These are phyloP conservation scores for Augochlora pura DNA, from an alignment of 1,140 invertebrate genomes.

Conservation along the genomic window DNA sequence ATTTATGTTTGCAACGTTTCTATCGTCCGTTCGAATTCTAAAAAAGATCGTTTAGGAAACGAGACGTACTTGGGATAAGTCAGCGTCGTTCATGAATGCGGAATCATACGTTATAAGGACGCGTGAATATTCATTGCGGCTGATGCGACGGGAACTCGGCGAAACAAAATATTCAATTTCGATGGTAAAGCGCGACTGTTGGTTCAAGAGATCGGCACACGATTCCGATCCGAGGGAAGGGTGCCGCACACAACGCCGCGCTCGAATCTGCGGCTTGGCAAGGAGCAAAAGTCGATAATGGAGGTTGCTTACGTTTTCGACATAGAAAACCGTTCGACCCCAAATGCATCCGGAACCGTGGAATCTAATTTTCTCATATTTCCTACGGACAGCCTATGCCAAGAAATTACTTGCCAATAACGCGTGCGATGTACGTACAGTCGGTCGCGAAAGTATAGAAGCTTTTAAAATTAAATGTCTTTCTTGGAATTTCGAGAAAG, in stretches of 20 bases:
- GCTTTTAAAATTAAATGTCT: neutral
- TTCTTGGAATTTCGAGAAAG: too few species aligned
- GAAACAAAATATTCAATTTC: slow-evolving; percentile 6
- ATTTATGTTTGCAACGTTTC: too few species aligned
- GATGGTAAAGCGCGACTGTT: neutral
- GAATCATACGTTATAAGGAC: neutral
- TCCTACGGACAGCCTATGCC: neutral
- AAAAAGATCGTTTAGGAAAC: neutral
- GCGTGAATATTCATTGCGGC: neutral
- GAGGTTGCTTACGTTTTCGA: slow-evolving; percentile 29
- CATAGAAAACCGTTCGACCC: slow-evolving; percentile 20
- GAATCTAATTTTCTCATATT: slow-evolving; percentile 37
- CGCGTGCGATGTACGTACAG: neutral
- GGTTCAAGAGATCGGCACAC: slow-evolving; percentile 21
- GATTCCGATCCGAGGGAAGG: slow-evolving; percentile 6
- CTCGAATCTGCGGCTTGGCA: slow-evolving; percentile 43
- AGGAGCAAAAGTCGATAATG: slow-evolving; percentile 36
- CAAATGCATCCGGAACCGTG: slow-evolving; percentile 9
- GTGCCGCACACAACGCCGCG: neutral
- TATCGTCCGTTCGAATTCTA: too few species aligned
- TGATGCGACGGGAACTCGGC: too few species aligned
- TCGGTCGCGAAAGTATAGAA: neutral
- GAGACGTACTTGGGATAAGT: neutral
- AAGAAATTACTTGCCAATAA: slow-evolving; percentile 31
- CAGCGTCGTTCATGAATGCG: neutral